Evolutionary conservation across 1,140 invertebrate genomes (phyloP), one percentile per base, ranked within the genome.

Genomic region (Tribolium madens): DNA sequence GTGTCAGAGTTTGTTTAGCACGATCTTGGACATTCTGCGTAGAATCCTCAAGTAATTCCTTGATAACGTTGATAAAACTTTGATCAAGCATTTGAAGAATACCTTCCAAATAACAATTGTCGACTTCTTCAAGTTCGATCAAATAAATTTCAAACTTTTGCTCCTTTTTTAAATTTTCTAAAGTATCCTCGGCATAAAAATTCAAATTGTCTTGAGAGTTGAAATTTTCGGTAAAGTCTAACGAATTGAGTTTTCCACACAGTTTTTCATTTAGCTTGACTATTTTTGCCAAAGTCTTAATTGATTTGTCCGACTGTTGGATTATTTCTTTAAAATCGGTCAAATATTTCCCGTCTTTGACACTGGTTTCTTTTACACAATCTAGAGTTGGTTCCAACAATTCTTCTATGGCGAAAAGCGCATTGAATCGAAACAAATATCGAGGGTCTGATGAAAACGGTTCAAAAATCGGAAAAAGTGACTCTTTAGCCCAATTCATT

Each of bases 391-490:
- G 82, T 1, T 72, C 15, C 6, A 85, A 68, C 46, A 85, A 57
- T 78, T 85, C 84, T 36, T 81, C 80, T 9, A 85, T 84, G 5
- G 80, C 78, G 68, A 83, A 85, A 6, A 85, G 57, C 12, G 81
- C 68, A 0, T 83, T 75, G 50, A 81, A 82, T 33, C 84, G 76
- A 17, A 83, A 81, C 1, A 84, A 70, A 53, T 84, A 84, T 13
- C 78, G 53, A 0, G 33, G 72, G 42, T 84, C 79, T 17, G 78
- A 75, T 0, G 78, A 71, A 52, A 83, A 83, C 12, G 69, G 75
- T 10, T 78, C 75, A 14, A 83, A 76, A 14, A 75, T 80, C 5
- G 80, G 80, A 7, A 84, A 72, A 0, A 85, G 60, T 12, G 82
- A 73, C 13, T 78, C 42, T 13, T 42, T 57, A 3, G 80, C 78